Base-by-base conservation (phyloP, 1,140 invertebrate genomes). In the Aradophagus sp. region DNA sequence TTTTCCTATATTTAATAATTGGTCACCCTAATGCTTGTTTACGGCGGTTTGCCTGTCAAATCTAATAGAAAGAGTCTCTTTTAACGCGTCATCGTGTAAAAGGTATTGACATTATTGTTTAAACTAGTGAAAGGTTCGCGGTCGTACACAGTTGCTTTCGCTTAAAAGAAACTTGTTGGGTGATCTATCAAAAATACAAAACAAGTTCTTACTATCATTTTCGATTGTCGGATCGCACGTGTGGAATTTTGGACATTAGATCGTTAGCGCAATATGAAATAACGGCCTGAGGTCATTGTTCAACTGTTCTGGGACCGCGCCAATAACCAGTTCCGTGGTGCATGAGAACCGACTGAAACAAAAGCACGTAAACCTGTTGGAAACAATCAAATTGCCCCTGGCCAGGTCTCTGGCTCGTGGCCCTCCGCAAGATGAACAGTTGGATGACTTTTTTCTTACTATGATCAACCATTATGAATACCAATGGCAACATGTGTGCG, bases 331-430 rank as follows among this genome's bases (percentile, higher is more conserved):
- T 81, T 80, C 75, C 76, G 63, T 61, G 48, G 77, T 73, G 74
- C 80, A 83, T 82, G 82, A 83, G 82, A 84, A 84, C 80, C 56
- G 53, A 61, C 79, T 83, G 81, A 83, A 84, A 84, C 82, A 84
- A 84, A 80, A 79, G 76, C 75, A 70, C 52, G 76, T 74, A 84
- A 82, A 84, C 80, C 82, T 84, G 82, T 84, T 84, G 82, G 81
- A 84, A 82, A 84, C 80, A 84, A 84, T 84, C 76, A 79, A 77
- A 74, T 79, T 73, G 71, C 79, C 73, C 76, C 69, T 75, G 74
- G 52, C 65, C 67, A 73, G 73, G 63, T 71, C 53, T 58, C 55
- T 62, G 70, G 77, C 76, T 79, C 74, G 77, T 70, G 69, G 68
- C 69, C 68, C 73, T 76, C 72, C 66, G 53, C 75, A 78, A 79